These are phyloP conservation scores for Lamellibrachia columna DNA, from an alignment of 2,888 invertebrate species.

Conservation along the genomic window DNA sequence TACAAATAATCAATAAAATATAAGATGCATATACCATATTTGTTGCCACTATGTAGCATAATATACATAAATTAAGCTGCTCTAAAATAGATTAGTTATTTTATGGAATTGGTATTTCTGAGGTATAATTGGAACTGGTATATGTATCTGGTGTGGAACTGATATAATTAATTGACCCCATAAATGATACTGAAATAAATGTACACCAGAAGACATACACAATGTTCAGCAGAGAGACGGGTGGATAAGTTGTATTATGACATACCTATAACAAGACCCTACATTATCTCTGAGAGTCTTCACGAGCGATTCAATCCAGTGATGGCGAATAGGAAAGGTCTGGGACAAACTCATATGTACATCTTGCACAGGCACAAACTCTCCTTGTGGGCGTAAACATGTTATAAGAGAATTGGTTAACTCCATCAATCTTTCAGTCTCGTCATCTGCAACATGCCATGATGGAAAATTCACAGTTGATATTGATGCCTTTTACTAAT, in stretches of 20 bases:
- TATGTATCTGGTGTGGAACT: no score
- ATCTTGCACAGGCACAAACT: not conserved
- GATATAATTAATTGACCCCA: no score
- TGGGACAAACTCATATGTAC: conserved; percentile 20
- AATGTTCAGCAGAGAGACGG: not conserved
- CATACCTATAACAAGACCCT: not conserved
- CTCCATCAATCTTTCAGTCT: not conserved
- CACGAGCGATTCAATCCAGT: conserved; percentile 17
- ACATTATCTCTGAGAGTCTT: conserved; percentile 13
- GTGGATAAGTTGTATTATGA: not conserved
- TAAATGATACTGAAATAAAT: not conserved
- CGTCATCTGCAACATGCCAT: not conserved
- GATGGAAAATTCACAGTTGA: not conserved
- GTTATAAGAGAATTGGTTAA: not conserved
- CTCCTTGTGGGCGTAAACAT: not conserved
- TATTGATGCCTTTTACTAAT: no score
- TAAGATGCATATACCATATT: no score
- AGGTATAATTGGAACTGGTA: no score
- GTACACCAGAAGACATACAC: not conserved
- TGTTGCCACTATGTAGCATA: no score
- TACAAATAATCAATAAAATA: no score
- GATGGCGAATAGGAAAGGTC: not conserved
- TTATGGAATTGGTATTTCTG: no score
- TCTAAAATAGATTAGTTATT: no score
- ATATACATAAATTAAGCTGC: no score